Conservation (phyloP, 2,888 invertebrate genomes). For the Malachius bipustulatus region DNA sequence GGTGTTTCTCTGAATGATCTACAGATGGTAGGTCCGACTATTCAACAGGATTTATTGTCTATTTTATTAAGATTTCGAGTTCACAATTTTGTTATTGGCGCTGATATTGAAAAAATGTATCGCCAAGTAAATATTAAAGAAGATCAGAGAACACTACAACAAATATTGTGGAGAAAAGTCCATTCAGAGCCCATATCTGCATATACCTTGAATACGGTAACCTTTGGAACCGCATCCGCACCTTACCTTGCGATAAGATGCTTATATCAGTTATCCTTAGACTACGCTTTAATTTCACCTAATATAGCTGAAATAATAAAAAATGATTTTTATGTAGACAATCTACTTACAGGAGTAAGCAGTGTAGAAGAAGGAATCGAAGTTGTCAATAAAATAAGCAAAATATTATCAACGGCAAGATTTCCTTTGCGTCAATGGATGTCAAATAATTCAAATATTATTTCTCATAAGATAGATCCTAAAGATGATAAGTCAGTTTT, state of each 20-base stretch:
- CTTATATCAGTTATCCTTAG: constrained; percentile 12
- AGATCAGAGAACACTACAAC: constrained; percentile 15
- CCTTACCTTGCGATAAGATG: constrained; percentile 14
- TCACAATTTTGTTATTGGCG: constrained; percentile 7
- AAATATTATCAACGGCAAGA: constrained; percentile 8
- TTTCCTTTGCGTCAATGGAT: constrained; percentile 16
- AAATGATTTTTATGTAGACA: constrained; percentile 19
- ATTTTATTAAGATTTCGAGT: constrained; percentile 13
- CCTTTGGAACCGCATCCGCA: constrained; percentile 11
- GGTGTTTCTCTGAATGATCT: constrained; percentile 16
- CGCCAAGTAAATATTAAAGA: constrained; percentile 9
- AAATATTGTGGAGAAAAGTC: constrained; percentile 17
- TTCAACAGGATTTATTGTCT: constrained; percentile 14
- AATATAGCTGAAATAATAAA: constrained; percentile 11
- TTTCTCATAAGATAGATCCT: constrained; percentile 3
- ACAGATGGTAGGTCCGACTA: constrained; percentile 11
- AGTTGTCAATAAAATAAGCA: constrained; percentile 7
- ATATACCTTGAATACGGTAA: constrained; percentile 14
- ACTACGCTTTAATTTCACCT: constrained; percentile 10
- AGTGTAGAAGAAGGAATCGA: constrained; percentile 5
- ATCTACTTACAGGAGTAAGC: constrained; percentile 14
- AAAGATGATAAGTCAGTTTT: neutral
- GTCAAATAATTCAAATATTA: constrained; percentile 13
- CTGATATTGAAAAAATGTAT: constrained; percentile 14
- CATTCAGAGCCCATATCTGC: constrained; percentile 9